These are phyloP conservation scores for Poecilia gillii DNA, from an alignment of 2,797 vertebrate species.

Conservation along the genomic window DNA sequence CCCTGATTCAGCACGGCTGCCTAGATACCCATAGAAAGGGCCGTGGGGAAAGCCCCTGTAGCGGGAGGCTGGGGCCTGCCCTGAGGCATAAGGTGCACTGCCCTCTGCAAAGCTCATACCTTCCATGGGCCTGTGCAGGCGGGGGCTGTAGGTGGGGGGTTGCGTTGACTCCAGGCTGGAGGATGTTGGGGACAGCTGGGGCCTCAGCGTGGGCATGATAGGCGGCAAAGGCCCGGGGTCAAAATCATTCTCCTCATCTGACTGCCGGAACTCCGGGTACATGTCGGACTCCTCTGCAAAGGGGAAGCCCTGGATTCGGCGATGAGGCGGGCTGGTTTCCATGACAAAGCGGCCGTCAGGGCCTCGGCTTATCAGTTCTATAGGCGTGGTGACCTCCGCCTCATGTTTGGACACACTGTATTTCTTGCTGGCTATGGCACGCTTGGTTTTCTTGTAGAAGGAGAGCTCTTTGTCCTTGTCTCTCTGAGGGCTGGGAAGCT, in stretches of 20 bases:
- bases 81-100: slow-evolving; percentile 91
- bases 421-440: slow-evolving; percentile 98
- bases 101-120: slow-evolving; percentile 89
- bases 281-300: slow-evolving; percentile 99
- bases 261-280: slow-evolving; percentile 99
- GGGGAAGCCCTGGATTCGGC: slow-evolving; percentile 97
- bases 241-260: slow-evolving; percentile 96
- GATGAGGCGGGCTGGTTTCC: slow-evolving; percentile 86
- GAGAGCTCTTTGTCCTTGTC: slow-evolving; percentile 93
- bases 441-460: slow-evolving; percentile 98
- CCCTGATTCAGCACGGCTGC: slow-evolving; percentile 89
- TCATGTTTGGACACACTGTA: slow-evolving; percentile 98
- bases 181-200: slow-evolving; percentile 95
- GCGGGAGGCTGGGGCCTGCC: slow-evolving; percentile 90
- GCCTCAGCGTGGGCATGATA: slow-evolving; percentile 92
- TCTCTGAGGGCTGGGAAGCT: slow-evolving; percentile 91
- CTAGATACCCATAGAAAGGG: slow-evolving; percentile 96
- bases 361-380: slow-evolving; percentile 96
- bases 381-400: slow-evolving; percentile 95
- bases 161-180: slow-evolving; percentile 98
- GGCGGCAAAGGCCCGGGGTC: slow-evolving; percentile 90
- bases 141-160: slow-evolving; percentile 98
- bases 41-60: slow-evolving; percentile 93
- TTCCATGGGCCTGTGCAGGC: slow-evolving; percentile 93
- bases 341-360: slow-evolving; percentile 97